These are phyloP conservation scores for Monopterus albus DNA, from an alignment of 2,113 vertebrate species.

Conservation along the genomic window DNA sequence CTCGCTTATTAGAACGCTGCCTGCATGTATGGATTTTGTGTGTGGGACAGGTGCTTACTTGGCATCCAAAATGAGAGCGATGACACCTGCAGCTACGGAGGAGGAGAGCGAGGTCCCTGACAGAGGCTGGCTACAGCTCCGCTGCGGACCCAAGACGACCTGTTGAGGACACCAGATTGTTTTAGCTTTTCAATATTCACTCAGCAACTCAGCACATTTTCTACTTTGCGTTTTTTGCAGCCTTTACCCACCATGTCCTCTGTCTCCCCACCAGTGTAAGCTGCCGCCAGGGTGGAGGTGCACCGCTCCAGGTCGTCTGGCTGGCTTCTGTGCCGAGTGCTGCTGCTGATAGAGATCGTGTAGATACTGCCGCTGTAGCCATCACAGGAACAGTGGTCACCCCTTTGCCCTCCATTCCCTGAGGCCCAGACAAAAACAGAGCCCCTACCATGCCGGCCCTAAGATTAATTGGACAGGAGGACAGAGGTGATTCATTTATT, in stretches of 20 bases:
- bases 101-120: conserved; percentile 92
- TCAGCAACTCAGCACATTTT: no score
- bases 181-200: background rate
- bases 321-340: conserved; percentile 81
- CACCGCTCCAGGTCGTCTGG: conserved; percentile 93
- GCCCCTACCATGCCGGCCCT: conserved; percentile 90
- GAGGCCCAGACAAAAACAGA: conserved; percentile 95
- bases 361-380: conserved; percentile 97
- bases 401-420: conserved; percentile 88
- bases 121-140: conserved; percentile 88
- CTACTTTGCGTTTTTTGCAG: background rate
- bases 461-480: conserved; percentile 35
- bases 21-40: conserved; percentile 27
- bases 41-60: conserved; percentile 85
- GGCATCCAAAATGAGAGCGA: conserved; percentile 94
- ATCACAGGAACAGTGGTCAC: conserved; percentile 93
- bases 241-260: conserved; percentile 85
- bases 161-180: conserved; percentile 54
- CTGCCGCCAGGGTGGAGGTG: conserved; percentile 90
- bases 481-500: conserved; percentile 41
- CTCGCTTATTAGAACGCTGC: background rate
- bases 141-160: conserved; percentile 89
- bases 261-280: conserved; percentile 86
- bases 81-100: conserved; percentile 94
- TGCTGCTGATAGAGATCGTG: conserved; percentile 92